Base-by-base conservation (phyloP, 2,888 invertebrate species). In the Hirtodrosophila alboralis region DNA sequence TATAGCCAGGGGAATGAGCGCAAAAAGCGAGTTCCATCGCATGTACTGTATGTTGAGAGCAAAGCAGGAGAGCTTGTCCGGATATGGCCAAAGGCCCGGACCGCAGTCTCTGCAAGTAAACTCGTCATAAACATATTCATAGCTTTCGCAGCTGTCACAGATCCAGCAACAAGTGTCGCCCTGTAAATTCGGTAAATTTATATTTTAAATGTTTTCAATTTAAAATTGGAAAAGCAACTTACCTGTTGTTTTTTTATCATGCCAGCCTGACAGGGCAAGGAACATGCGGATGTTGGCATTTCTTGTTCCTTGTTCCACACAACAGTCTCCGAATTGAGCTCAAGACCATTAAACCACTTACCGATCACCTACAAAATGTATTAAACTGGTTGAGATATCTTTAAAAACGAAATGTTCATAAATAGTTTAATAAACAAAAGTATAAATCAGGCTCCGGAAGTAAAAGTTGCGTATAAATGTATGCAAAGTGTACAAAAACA, bases 111-210 rank as follows among this genome's bases (percentile, higher is more conserved):
- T 90, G 85, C 94, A 94, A 14, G 93, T 93, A 61, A 93, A 93
- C 79, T 93, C 93, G 84, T 94, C 93, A 73, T 91, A 91, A 4
- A 94, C 93, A 76, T 92, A 94, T 88, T 95, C 94, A 87, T 93
- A 93, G 5, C 92, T 92, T 80, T 94, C 93, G 88, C 95, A 95
- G 56, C 92, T 92, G 77, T 94, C 93, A 87, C 95, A 95, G 14
- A 94, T 94, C 95, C 95, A 95, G 89, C 95, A 95, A 89, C 95
- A 95, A 34, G 93, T 93, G 87, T 94, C 93, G 5, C 93, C 93
- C 91, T 93, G 33, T n/a, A 9, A 12, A 14, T 31, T 27, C 13
- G 6, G 10, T 5, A 26, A 13, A 18, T 5, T 18, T 18, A 4
- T 18, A 18, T 18, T 18, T 8, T 6, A 23, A 21, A 21, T 3